Evolutionary conservation across 2,113 vertebrate species (phyloP).

Genomic region (Engystomops pustulosus): DNA sequence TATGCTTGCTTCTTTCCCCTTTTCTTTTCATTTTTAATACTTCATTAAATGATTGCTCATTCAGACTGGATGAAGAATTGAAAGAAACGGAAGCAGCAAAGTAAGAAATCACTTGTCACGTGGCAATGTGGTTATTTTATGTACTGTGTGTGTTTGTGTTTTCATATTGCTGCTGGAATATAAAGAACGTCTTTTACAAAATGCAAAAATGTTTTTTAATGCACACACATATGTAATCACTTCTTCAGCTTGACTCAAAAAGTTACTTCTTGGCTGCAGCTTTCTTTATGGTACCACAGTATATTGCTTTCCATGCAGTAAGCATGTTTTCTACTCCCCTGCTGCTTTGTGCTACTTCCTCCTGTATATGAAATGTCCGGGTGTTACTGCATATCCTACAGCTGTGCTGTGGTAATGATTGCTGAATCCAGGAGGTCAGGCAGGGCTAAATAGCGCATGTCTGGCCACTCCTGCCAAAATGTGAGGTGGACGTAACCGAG

Average conservation of each 20-base stretch:
- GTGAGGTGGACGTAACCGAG: too few relatives aligned
- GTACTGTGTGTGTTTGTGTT: background rate
- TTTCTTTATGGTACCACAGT: slow-evolving; percentile 56
- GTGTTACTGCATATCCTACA: too few relatives aligned
- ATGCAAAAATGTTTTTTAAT: background rate
- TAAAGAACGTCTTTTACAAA: background rate
- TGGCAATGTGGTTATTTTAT: slow-evolving; percentile 52
- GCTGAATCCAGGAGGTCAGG: too few relatives aligned
- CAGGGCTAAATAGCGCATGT: too few relatives aligned
- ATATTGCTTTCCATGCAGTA: slow-evolving; percentile 18
- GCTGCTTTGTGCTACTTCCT: slow-evolving; percentile 5
- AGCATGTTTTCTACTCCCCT: slow-evolving; percentile 35
- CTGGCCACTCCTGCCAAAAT: too few relatives aligned
- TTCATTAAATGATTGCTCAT: slow-evolving; percentile 72
- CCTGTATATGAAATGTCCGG: too few relatives aligned
- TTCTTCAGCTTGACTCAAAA: slow-evolving; percentile 61
- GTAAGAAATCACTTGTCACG: slow-evolving; percentile 79
- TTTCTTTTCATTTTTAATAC: slow-evolving; percentile 64
- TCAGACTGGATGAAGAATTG: slow-evolving; percentile 95
- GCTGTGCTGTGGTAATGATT: too few relatives aligned
- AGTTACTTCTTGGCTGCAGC: slow-evolving; percentile 71
- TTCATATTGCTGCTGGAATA: background rate
- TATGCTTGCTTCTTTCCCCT: slow-evolving; percentile 72
- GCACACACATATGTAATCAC: background rate
- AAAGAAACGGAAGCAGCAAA: slow-evolving; percentile 86